These are phyloP conservation scores for Torymus tubicola DNA, from an alignment of 2,888 invertebrate genomes.

Conservation along the genomic window DNA sequence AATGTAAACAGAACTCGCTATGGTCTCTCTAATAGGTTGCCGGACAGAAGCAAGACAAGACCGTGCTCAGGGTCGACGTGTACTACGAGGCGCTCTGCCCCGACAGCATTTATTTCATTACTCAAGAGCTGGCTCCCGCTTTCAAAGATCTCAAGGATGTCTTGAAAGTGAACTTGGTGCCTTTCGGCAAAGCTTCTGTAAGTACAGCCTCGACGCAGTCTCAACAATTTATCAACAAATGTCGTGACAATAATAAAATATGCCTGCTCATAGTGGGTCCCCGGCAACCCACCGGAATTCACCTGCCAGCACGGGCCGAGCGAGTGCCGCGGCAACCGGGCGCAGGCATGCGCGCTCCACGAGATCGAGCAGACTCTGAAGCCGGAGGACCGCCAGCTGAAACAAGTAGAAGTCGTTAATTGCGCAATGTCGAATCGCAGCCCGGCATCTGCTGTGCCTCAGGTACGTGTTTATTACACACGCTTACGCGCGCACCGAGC, in stretches of 20 bases:
- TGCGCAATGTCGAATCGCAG: conserved; percentile 60
- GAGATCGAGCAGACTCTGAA: conserved; percentile 35
- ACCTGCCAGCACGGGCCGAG: conserved; percentile 78
- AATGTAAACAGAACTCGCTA: too few relatives aligned
- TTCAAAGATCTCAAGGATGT: conserved; percentile 72
- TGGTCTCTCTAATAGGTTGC: too few relatives aligned
- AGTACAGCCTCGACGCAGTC: conserved; percentile 61
- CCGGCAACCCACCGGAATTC: conserved; percentile 62
- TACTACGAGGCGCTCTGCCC: conserved; percentile 80
- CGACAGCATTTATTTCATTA: conserved; percentile 78
- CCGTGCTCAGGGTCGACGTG: conserved; percentile 73
- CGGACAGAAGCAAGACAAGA: neutral
- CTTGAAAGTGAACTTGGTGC: conserved; percentile 75
- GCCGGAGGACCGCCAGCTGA: conserved; percentile 47
- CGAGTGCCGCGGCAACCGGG: conserved; percentile 78
- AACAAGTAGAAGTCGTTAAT: conserved; percentile 56
- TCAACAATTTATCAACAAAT: neutral
- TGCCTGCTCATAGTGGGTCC: conserved; percentile 42
- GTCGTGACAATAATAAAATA: neutral
- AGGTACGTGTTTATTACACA: conserved; percentile 62
- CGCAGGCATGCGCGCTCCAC: conserved; percentile 77
- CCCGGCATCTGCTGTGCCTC: conserved; percentile 64
- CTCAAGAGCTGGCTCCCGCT: conserved; percentile 75
- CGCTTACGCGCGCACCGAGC: neutral
- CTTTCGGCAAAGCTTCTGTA: conserved; percentile 79